Conservation (phyloP, 1,140 invertebrate genomes). For the Zaprionus ornatus region DNA sequence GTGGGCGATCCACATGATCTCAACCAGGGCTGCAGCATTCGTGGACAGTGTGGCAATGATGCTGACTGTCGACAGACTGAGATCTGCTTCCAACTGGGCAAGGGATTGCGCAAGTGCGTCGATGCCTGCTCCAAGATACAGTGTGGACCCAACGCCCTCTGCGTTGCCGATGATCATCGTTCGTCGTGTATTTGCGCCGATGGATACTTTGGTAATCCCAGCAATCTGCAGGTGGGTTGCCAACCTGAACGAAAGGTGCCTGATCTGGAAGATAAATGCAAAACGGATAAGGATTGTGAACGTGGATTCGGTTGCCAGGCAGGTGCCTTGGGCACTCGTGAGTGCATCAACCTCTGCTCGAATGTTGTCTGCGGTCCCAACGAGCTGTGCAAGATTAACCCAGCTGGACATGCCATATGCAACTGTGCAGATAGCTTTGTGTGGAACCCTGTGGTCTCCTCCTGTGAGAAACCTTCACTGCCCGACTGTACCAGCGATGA, state of each 20-base stretch:
- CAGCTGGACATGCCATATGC: slow-evolving; percentile 88
- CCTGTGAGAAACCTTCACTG: slow-evolving; percentile 93
- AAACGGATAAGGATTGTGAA: slow-evolving; percentile 88
- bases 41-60: slow-evolving; percentile 91
- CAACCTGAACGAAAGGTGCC: slow-evolving; percentile 86
- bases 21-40: slow-evolving; percentile 87
- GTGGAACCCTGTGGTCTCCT: slow-evolving; percentile 92
- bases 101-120: slow-evolving; percentile 91
- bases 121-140: slow-evolving; percentile 94
- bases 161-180: slow-evolving; percentile 91
- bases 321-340: slow-evolving; percentile 86
- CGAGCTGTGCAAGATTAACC: slow-evolving; percentile 90
- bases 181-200: slow-evolving; percentile 93
- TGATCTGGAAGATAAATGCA: slow-evolving; percentile 86
- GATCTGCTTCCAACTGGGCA: slow-evolving; percentile 93
- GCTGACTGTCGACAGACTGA: slow-evolving; percentile 91
- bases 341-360: slow-evolving; percentile 91
- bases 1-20: slow-evolving; percentile 91
- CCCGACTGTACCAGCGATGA: slow-evolving; percentile 90
- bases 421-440: slow-evolving; percentile 90
- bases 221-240: slow-evolving; percentile 90
- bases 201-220: slow-evolving; percentile 91
- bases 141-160: slow-evolving; percentile 95
- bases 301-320: slow-evolving; percentile 86
- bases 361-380: slow-evolving; percentile 91